Evolutionary conservation across 2,113 vertebrate species (phyloP), one percentile per base, ranked within the genome.

Genomic region (Morone chrysops): DNA sequence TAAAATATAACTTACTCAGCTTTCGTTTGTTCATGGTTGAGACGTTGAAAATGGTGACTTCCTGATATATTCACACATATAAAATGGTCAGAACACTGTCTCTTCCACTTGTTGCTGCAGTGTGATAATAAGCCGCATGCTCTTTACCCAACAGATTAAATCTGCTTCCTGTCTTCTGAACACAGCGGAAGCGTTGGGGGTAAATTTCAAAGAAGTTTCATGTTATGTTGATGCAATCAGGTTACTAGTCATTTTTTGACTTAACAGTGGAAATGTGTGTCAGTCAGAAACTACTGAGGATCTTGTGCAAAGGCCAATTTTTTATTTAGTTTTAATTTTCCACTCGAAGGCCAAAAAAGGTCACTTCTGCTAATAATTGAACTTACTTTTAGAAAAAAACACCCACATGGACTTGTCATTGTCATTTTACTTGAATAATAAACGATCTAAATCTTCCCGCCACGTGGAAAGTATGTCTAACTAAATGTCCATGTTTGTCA

Each of bases 21-120:
- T 87, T 92, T 5, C 66, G 74, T 86, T 88, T 93, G 83, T n/a
- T 90, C 93, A 93, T 94, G 69, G 43, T 80, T 87, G 25, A 38
- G 51, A 25, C 9, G 63, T 12, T 8, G 10, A 36, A 13, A 3
- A 14, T 13, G 43, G 6, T 1, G 20, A 4, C 70, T 57, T 61
- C 51, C 54, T 25, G 43, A 9, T 8, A 1, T 0, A 2, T n/a
- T 68, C 20, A 4, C 36, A 20, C 22, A 74, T 14, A 8, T 43
- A 5, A 36, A 47, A 11, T n/a, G 2, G 6, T 6, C 13, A 45
- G 31, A 7, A 48, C n/a, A 18, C 11, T 0, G 3, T 6, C 4
- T 40, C 76, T 45, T 75, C 72, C 68, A n/a, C 73, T 75, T 31
- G 43, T 48, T 53, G 25, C 67, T 68, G 41, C 53, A 1, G 62